These are phyloP conservation scores for Andrena dorsata DNA, from an alignment of 2,888 invertebrate species.

Conservation along the genomic window DNA sequence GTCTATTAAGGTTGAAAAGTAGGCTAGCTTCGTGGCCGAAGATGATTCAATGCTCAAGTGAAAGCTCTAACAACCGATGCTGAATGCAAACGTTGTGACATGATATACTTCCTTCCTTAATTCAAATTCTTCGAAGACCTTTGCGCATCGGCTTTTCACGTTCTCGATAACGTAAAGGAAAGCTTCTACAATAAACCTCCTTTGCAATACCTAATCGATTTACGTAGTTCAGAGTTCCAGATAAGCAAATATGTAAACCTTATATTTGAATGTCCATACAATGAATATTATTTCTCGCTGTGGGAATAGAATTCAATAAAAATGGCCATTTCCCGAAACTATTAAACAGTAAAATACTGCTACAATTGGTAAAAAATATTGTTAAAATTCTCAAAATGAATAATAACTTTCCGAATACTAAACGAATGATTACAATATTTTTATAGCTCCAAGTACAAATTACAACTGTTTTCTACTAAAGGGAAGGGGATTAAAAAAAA, in stretches of 20 bases:
- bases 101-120: constrained; percentile 34
- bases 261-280: background rate
- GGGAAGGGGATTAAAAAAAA: background rate
- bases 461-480: background rate
- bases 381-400: no score
- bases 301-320: background rate
- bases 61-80: constrained; percentile 50
- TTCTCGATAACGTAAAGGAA: background rate
- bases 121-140: constrained; percentile 12
- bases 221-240: background rate
- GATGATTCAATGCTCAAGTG: constrained; percentile 59
- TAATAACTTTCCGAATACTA: no score
- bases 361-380: no score
- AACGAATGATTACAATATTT: no score
- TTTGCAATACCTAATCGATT: constrained; percentile 15
- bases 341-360: no score
- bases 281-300: background rate
- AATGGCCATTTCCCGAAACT: no score
- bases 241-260: background rate
- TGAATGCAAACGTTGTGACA: constrained; percentile 49
- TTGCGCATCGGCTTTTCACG: background rate
- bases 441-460: background rate
- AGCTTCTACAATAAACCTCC: background rate
- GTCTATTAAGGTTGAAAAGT: constrained; percentile 64
- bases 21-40: constrained; percentile 53